Evolutionary conservation across 2,888 invertebrate genomes (phyloP), one percentile per base, ranked within the genome.

Genomic region (Muscina levida): DNA sequence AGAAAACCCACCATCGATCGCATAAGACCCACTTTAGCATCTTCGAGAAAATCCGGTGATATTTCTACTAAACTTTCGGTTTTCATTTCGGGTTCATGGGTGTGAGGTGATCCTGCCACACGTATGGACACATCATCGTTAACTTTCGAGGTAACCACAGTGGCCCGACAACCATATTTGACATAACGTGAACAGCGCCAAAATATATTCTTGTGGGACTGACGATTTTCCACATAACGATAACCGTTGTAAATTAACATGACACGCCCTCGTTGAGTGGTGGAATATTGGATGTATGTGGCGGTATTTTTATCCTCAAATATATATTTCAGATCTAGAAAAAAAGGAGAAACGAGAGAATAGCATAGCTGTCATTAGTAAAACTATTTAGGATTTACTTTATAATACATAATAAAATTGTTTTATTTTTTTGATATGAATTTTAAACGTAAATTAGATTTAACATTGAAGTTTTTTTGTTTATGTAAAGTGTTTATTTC

Each of bases 121-220:
- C 90, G 86, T 37, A 90, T 85, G 0, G 87, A 86, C 0, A 88
- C 87, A 75, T 86, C 86, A 31, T 89, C 87, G 53, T 87, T 87
- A 0, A 87, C 82, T 82, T 90, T 90, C 5, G 91, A 90, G 10
- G 91, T 91, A 1, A 90, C 91, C 19, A 90, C 85, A 0, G 91
- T 90, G 26, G 91, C 90, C 0, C 91, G 85, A 82, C 91, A 91
- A 22, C 88, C 88, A 77, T 88, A 89, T 82, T 89, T 90, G 0
- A 90, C 90, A 78, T 91, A 91, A 19, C 90, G 87, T 0, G 90
- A 89, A 79, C 91, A 91, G 2, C 91, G 87, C 91, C 91, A 91
- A 82, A 91, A 91, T 57, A 90, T 88, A 71, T 91, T 90, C 73
- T 90, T 91, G 39, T 87, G 86, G 56, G 90, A 90, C 82, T 91